Conservation (phyloP, 2,797 vertebrate genomes). For the Chromis chromis region DNA sequence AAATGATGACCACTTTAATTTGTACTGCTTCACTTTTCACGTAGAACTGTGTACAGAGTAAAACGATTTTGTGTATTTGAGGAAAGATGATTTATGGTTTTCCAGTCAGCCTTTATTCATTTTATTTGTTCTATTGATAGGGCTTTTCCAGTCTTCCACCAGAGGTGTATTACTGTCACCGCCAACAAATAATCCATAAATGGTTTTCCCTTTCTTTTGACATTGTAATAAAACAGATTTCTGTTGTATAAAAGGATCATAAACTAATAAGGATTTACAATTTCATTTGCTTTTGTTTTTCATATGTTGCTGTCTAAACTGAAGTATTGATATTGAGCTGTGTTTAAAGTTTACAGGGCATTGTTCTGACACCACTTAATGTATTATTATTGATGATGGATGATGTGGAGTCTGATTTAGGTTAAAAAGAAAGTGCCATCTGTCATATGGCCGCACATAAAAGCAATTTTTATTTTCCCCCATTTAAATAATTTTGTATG, state of each 20-base stretch:
- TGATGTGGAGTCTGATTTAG: slow-evolving; percentile 9
- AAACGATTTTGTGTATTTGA: slow-evolving; percentile 18
- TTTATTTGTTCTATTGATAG: slow-evolving; percentile 49
- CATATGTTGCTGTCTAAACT: slow-evolving; percentile 25
- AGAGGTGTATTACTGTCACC: slow-evolving; percentile 47
- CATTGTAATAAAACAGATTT: slow-evolving; percentile 48
- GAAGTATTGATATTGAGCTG: slow-evolving; percentile 64
- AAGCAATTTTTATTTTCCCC: background rate
- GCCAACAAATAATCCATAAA: slow-evolving; percentile 59
- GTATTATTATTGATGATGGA: slow-evolving; percentile 22
- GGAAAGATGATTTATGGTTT: slow-evolving; percentile 24
- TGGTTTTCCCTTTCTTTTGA: slow-evolving; percentile 59
- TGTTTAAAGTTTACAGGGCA: slow-evolving; percentile 61
- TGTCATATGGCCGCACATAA: background rate
- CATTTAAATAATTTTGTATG: slow-evolving; percentile 22
- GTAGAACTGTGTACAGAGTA: background rate
- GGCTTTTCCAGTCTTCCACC: slow-evolving; percentile 54
- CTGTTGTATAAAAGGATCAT: slow-evolving; percentile 62
- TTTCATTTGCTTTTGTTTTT: slow-evolving; percentile 40
- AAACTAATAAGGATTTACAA: slow-evolving; percentile 54
- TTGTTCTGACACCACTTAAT: slow-evolving; percentile 27
- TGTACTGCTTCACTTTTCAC: background rate
- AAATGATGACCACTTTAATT: slow-evolving; percentile 8
- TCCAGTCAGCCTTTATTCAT: slow-evolving; percentile 46
- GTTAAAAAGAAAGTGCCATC: slow-evolving; percentile 11